A percentile compares a stretch with the other conserved stretches of the same genome.
These are phyloP conservation scores for Cebidichthys violaceus DNA, from an alignment of 2,113 vertebrate genomes.

Conservation along the genomic window DNA sequence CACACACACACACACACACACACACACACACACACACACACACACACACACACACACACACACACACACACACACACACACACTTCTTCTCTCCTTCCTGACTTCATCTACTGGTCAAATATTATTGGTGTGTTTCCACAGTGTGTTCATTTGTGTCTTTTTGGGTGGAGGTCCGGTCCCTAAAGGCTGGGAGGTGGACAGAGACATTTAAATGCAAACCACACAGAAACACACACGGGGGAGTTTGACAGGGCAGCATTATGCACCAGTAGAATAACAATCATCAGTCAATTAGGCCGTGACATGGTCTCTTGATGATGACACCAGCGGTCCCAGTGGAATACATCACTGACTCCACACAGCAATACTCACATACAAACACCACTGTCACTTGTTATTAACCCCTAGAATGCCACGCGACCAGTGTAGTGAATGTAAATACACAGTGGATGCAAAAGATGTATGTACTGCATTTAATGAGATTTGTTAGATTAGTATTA, in stretches of 20 bases:
- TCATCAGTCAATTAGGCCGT: constrained; percentile 71
- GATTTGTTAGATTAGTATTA: background rate
- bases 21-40: background rate
- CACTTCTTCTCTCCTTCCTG: background rate
- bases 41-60: background rate
- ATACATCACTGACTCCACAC: constrained; percentile 57
- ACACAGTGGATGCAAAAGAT: background rate
- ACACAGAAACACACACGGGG: constrained; percentile 10
- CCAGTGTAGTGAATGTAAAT: background rate
- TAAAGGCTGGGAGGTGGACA: constrained; percentile 18
- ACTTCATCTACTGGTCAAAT: constrained; percentile 1
- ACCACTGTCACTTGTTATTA: constrained; percentile 58
- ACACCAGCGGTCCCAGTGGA: constrained; percentile 56
- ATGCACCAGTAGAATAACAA: constrained; percentile 66
- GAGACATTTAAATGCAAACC: constrained; percentile 41
- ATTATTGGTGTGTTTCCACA: constrained; percentile 12
- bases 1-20: background rate
- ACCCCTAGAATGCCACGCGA: constrained; percentile 14
- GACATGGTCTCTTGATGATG: constrained; percentile 63
- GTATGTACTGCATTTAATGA: background rate
- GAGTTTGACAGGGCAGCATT: constrained; percentile 60
- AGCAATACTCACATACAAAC: constrained; percentile 45
- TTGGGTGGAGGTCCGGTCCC: constrained; percentile 20
- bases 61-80: background rate
- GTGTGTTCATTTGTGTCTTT: constrained; percentile 13